A percentile compares a stretch with the other conserved stretches of the same genome.
phyloP scores from a whole-genome alignment of 2,888 invertebrate species.

The Drosophila fulvimacula region DNA sequence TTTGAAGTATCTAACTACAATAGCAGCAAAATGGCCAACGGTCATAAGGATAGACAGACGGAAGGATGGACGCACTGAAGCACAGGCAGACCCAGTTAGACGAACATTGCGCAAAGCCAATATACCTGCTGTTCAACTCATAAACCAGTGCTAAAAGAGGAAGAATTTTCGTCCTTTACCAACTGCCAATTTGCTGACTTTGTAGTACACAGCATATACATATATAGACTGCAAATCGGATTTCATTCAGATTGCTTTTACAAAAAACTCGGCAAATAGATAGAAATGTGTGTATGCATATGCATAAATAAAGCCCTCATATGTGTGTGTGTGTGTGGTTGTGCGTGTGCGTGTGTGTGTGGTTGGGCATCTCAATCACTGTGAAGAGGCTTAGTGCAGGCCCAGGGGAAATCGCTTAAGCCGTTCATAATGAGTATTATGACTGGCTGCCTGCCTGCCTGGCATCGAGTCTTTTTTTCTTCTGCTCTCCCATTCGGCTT shows the following conservation, averaged over 20 bases:
- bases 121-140: neutral
- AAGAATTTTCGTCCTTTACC: neutral
- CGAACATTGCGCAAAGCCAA: neutral
- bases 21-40: too few relatives aligned
- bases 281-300: conserved; percentile 56
- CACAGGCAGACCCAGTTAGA: neutral
- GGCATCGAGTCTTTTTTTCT: conserved; percentile 3
- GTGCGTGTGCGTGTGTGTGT: conserved; percentile 33
- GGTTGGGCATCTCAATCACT: conserved; percentile 61
- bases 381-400: conserved; percentile 79
- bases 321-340: conserved; percentile 26
- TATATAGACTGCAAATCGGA: conserved; percentile 62
- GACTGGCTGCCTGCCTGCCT: conserved; percentile 42
- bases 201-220: conserved; percentile 26
- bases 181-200: conserved; percentile 70
- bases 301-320: conserved; percentile 53
- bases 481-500: neutral
- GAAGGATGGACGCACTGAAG: neutral
- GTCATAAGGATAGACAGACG: neutral
- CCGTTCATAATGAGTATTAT: conserved; percentile 84
- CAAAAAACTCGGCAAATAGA: conserved; percentile 38
- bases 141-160: neutral
- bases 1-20: too few relatives aligned
- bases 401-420: conserved; percentile 84
- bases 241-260: conserved; percentile 67